phyloP scores from a whole-genome alignment of 2,113 vertebrate species.

The Lampris megalopsis region DNA sequence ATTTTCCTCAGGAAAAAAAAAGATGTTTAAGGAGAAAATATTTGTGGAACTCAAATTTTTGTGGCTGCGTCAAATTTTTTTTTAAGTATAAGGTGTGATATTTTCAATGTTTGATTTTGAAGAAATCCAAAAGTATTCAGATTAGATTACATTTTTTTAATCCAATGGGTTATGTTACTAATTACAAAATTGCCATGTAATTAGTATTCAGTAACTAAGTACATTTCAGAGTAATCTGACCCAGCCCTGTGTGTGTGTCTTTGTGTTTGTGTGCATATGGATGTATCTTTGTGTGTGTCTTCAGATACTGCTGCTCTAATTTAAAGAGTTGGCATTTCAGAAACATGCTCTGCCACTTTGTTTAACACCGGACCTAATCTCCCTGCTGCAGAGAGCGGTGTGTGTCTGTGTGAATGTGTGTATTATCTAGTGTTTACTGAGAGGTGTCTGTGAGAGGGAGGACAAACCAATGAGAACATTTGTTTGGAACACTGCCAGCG shows the following conservation, averaged over 20 bases:
- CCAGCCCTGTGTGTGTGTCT: background rate
- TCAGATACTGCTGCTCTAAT: conserved; percentile 67
- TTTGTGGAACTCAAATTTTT: too few relatives aligned
- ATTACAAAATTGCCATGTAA: too few relatives aligned
- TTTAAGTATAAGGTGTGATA: too few relatives aligned
- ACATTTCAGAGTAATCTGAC: background rate
- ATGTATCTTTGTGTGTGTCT: conserved; percentile 4
- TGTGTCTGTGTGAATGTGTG: conserved; percentile 18
- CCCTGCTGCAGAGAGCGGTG: conserved; percentile 39
- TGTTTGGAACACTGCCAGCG: conserved; percentile 40
- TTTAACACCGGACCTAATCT: conserved; percentile 74
- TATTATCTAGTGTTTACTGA: conserved; percentile 48
- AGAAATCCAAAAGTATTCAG: too few relatives aligned
- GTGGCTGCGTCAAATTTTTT: too few relatives aligned
- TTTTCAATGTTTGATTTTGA: too few relatives aligned
- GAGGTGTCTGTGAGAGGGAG: conserved; percentile 61
- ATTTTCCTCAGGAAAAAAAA: too few relatives aligned
- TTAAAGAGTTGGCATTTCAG: conserved; percentile 69
- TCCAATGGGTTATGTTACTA: too few relatives aligned
- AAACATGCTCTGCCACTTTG: conserved; percentile 68
- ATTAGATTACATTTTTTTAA: too few relatives aligned
- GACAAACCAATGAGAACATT: conserved; percentile 56
- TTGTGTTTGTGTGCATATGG: background rate
- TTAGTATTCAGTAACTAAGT: too few relatives aligned
- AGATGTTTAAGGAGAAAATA: too few relatives aligned